A percentile compares a stretch with the other conserved stretches of the same genome.
Conservation (phyloP, 2,888 invertebrate genomes). For the Eupsilia transversa region DNA sequence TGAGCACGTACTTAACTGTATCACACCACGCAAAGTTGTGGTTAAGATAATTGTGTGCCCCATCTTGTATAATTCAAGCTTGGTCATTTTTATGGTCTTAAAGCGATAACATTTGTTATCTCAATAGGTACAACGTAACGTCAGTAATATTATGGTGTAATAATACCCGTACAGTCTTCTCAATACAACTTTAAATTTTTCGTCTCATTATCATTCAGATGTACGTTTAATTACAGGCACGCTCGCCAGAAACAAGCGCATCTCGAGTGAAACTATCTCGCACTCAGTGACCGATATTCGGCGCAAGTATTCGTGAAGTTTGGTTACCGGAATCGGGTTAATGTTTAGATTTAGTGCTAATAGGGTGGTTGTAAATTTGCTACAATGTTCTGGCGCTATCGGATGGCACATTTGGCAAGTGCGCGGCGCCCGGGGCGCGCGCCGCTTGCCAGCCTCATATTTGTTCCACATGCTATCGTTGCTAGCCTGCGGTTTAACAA, state of each 20-base stretch:
- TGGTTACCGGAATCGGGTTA: slow-evolving; percentile 89
- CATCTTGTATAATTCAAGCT: slow-evolving; percentile 17
- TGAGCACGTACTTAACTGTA: neutral
- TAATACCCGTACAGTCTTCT: no score
- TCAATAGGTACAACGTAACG: neutral
- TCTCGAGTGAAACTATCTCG: slow-evolving; percentile 78
- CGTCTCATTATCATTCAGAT: slow-evolving; percentile 65
- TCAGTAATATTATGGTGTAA: neutral
- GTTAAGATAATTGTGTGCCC: neutral
- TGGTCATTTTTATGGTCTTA: slow-evolving; percentile 18
- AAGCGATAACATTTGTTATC: slow-evolving; percentile 16
- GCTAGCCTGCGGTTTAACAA: slow-evolving; percentile 82
- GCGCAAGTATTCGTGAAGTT: slow-evolving; percentile 84
- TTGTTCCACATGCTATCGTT: slow-evolving; percentile 80
- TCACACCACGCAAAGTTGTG: slow-evolving; percentile 7
- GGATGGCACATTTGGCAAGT: slow-evolving; percentile 89
- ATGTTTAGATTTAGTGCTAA: slow-evolving; percentile 91
- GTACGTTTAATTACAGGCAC: slow-evolving; percentile 60
- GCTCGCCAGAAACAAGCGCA: slow-evolving; percentile 72
- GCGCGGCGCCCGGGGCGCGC: slow-evolving; percentile 77
- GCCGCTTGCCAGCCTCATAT: slow-evolving; percentile 84
- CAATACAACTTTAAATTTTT: slow-evolving; percentile 31
- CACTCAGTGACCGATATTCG: slow-evolving; percentile 83
- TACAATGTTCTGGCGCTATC: slow-evolving; percentile 89
- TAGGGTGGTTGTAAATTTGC: slow-evolving; percentile 89